phyloP scores from a whole-genome alignment of 2,797 vertebrate species.

The Gastrophryne carolinensis region DNA sequence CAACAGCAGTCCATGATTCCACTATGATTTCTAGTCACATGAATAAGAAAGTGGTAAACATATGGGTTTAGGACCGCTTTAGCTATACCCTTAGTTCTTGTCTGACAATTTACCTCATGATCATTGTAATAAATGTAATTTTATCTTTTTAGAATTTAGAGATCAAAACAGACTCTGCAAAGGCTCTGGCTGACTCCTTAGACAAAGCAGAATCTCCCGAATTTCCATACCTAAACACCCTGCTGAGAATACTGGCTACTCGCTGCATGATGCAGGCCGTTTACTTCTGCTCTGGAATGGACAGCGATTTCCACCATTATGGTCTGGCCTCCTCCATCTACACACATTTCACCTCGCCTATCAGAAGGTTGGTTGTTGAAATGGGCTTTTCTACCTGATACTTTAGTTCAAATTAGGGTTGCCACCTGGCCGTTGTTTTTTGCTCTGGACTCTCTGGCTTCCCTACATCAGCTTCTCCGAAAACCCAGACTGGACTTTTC shows the following conservation, averaged over 20 bases:
- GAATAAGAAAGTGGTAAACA: no score
- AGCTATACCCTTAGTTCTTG: no score
- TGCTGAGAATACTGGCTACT: slow-evolving; percentile 90
- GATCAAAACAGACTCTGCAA: slow-evolving; percentile 89
- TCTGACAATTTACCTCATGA: no score
- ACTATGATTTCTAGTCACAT: no score
- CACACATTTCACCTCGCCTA: slow-evolving; percentile 97
- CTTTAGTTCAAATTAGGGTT: no score
- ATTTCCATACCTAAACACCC: slow-evolving; percentile 89
- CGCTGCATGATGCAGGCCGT: slow-evolving; percentile 99
- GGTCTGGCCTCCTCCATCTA: slow-evolving; percentile 96
- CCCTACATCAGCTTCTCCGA: no score
- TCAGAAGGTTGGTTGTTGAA: slow-evolving; percentile 78
- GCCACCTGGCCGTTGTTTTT: no score
- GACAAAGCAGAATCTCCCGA: slow-evolving; percentile 77
- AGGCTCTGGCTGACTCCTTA: slow-evolving; percentile 89
- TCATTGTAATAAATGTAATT: neutral
- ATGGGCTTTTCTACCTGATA: no score
- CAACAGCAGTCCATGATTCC: no score
- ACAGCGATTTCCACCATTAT: slow-evolving; percentile 95
- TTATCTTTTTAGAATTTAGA: slow-evolving; percentile 72
- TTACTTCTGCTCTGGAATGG: slow-evolving; percentile 98
- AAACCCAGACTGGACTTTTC: no score
- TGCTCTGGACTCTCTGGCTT: no score
- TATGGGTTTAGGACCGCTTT: no score